These are phyloP conservation scores for Poeciliopsis occidentalis DNA, from an alignment of 2,113 vertebrate species.

Conservation along the genomic window DNA sequence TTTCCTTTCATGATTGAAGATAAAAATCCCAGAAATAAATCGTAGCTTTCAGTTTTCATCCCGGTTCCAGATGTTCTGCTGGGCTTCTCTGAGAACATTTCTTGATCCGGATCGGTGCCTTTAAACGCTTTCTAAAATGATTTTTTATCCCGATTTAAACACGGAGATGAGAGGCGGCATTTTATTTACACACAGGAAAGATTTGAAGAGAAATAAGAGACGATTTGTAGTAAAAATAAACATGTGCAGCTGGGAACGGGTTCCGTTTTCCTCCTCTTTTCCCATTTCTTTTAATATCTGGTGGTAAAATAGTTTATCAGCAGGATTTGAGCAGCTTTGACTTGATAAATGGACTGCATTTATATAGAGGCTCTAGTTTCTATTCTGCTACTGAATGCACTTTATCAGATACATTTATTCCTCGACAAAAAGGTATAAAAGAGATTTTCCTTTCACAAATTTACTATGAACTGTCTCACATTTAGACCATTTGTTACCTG, in stretches of 20 bases:
- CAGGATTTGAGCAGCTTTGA: background rate
- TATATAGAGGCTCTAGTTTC: background rate
- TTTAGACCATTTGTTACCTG: background rate
- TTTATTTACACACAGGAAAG: background rate
- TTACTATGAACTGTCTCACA: background rate
- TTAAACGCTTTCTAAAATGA: slow-evolving; percentile 2
- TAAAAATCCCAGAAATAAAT: slow-evolving; percentile 43
- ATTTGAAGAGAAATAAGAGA: background rate
- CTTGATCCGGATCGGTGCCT: slow-evolving; percentile 11
- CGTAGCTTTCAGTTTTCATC: slow-evolving; percentile 19
- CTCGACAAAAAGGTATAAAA: too few species aligned
- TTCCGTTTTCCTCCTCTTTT: background rate
- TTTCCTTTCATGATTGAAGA: slow-evolving; percentile 30
- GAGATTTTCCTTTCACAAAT: background rate
- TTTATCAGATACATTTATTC: background rate
- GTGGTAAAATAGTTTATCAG: background rate
- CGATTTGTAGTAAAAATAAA: background rate
- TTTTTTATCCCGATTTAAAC: background rate
- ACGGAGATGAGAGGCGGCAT: background rate
- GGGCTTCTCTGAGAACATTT: slow-evolving; percentile 19
- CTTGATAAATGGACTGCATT: background rate
- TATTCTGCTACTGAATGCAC: background rate
- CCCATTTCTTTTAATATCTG: slow-evolving; percentile 7
- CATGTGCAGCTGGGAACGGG: background rate
- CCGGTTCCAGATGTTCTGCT: slow-evolving; percentile 14